Percentiles rank a stretch among this genome's conserved stretches.
phyloP scores from a whole-genome alignment of 2,888 invertebrate species.

The Elmis aenea region DNA sequence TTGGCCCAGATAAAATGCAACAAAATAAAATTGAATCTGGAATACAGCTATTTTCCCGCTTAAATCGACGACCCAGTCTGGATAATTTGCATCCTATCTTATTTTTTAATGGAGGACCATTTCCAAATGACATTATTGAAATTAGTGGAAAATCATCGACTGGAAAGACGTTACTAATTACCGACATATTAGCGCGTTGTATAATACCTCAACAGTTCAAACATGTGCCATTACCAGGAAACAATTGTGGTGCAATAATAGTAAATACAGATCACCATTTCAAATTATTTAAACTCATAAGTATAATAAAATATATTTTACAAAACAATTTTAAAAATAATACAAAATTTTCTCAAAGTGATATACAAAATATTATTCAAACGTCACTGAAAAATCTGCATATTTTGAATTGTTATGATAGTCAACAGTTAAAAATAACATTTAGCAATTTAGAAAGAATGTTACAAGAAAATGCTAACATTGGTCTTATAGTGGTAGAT shows the following conservation, averaged over 20 bases:
- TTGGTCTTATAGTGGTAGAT: slow-evolving; percentile 49
- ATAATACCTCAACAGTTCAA: slow-evolving; percentile 42
- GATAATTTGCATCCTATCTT: slow-evolving; percentile 19
- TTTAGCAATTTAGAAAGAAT: slow-evolving; percentile 42
- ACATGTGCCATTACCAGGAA: slow-evolving; percentile 41
- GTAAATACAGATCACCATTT: slow-evolving; percentile 52
- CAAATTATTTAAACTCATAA: slow-evolving; percentile 39
- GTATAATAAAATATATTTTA: slow-evolving; percentile 39
- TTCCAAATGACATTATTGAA: slow-evolving; percentile 46
- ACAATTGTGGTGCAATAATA: slow-evolving; percentile 45
- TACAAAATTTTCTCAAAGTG: slow-evolving; percentile 7
- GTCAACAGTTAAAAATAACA: slow-evolving; percentile 39
- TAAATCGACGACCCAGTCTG: slow-evolving; percentile 19
- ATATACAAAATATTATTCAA: slow-evolving; percentile 30
- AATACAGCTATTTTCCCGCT: slow-evolving; percentile 23
- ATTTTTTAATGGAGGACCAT: slow-evolving; percentile 35
- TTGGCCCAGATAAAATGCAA: too few relatives aligned
- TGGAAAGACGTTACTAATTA: slow-evolving; percentile 49
- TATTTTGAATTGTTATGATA: slow-evolving; percentile 43
- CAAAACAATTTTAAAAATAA: slow-evolving; percentile 24
- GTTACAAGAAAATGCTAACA: slow-evolving; percentile 41
- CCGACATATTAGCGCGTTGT: slow-evolving; percentile 47
- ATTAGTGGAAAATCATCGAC: slow-evolving; percentile 46
- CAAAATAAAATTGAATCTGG: slow-evolving; percentile 25
- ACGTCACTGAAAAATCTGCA: slow-evolving; percentile 39